Percentiles rank a stretch among this genome's conserved stretches.
Evolutionary conservation across 2,797 vertebrate genomes (phyloP).

Genomic region (Anabas testudineus): DNA sequence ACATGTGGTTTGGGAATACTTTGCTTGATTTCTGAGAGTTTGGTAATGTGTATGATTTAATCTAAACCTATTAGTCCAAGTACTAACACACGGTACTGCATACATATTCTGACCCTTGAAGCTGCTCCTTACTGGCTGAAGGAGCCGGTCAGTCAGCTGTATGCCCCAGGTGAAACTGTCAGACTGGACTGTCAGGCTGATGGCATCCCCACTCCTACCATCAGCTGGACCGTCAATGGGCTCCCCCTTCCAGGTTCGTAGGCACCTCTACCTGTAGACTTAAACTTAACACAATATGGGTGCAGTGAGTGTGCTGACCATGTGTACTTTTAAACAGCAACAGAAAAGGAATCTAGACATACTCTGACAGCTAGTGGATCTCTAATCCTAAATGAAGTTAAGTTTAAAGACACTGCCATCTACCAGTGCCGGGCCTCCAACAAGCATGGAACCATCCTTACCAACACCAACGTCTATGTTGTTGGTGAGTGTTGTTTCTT

Average conservation of each 20-base stretch:
- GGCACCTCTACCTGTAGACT: background rate
- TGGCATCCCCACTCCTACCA: conserved; percentile 86
- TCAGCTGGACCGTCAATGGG: conserved; percentile 91
- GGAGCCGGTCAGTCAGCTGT: conserved; percentile 85
- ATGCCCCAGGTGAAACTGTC: conserved; percentile 89
- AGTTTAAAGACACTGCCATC: conserved; percentile 87
- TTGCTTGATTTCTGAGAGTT: too few relatives aligned
- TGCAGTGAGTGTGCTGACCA: conserved; percentile 8
- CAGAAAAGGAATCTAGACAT: conserved; percentile 76
- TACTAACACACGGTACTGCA: background rate
- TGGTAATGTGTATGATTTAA: too few relatives aligned
- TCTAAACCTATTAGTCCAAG: too few relatives aligned
- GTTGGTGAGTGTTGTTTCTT: conserved; percentile 88
- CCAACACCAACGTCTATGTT: conserved; percentile 89
- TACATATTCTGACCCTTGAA: conserved; percentile 54
- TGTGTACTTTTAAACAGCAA: conserved; percentile 67
- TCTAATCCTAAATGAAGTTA: conserved; percentile 83
- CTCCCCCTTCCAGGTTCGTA: conserved; percentile 80
- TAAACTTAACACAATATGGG: background rate
- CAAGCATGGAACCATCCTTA: conserved; percentile 87
- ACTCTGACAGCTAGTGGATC: conserved; percentile 74
- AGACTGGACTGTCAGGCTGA: conserved; percentile 88
- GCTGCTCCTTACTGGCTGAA: conserved; percentile 92
- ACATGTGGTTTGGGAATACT: too few relatives aligned
- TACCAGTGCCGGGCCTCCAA: conserved; percentile 91